Evolutionary conservation across 30 jellyfish, hydroid and myxozoan genomes (phyloP), one percentile per base, ranked within the genome.

Genomic region (Cassiopea xamachana): DNA sequence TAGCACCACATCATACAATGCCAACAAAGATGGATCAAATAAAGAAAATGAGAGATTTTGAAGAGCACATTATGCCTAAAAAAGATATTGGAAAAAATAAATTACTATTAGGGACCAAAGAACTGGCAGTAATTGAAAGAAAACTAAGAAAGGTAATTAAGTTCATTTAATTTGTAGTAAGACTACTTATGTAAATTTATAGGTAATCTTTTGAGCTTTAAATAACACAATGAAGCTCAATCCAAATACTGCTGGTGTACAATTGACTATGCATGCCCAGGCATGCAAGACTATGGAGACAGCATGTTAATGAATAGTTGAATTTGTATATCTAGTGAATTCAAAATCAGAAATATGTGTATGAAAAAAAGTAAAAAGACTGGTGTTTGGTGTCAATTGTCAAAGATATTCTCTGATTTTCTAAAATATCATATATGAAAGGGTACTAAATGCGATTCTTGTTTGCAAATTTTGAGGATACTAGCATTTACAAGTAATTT

Each of bases 21-120:
- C 98, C 98, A 43, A 75, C 98, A 46, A 93, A 93, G 85, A 39
- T 58, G 10, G 93, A 83, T 19, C 98, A 93, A 64, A 75, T 77
- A 64, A 83, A 69, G 44, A 73, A 67, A 82, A 80, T 92, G 90
- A 81, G 77, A 62, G 90, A 80, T 27, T 73, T 92, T 71, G 86
- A 86, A 62, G 87, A 50, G 16, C 64, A 79, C 44, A 75, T 79
- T 45, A 79, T 92, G 60, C n/a, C 51, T 43, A 91, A 84, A 55
- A 51, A 46, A 49, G 94, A 77, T 75, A 77, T 87, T 6, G 80
- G 48, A 82, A 69, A 84, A 51, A 83, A 88, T 61, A 64, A 43
- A 46, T 17, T 19, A 19, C 4, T 59, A 16, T 43, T 87, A 43
- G 81, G 88, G 18, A 87, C 51, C 19, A 91, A 80, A 61, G 91